Evolutionary conservation across 2,113 vertebrate species (phyloP).

Genomic region (Eptatretus burgeri): DNA sequence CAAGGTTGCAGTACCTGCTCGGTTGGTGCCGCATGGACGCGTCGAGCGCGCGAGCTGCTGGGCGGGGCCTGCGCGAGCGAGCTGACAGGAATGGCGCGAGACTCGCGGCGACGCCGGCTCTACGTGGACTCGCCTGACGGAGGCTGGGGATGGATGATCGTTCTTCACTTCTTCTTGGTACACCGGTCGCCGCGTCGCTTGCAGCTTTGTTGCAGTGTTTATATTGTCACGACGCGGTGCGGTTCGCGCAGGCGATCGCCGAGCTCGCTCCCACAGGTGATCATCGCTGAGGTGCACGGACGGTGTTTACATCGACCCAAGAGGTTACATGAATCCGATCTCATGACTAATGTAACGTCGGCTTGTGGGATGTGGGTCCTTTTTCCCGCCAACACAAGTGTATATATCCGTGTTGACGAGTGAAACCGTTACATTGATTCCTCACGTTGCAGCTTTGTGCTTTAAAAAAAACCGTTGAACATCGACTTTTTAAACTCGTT

Average conservation of each 20-base stretch:
- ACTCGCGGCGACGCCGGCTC: constrained; percentile 10
- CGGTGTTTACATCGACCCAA: too few species aligned
- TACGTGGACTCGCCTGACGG: constrained; percentile 23
- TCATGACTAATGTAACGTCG: too few species aligned
- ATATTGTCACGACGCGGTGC: neutral
- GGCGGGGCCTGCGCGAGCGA: neutral
- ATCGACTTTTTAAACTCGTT: too few species aligned
- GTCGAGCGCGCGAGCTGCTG: neutral
- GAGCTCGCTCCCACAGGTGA: neutral
- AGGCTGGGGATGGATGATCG: constrained; percentile 58
- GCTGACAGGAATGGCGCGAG: neutral
- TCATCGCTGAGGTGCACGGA: too few species aligned
- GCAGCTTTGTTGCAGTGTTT: too few species aligned
- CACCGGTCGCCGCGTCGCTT: constrained; percentile 4
- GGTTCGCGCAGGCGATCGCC: neutral
- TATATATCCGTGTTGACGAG: too few species aligned
- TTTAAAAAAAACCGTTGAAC: too few species aligned
- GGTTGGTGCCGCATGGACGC: neutral
- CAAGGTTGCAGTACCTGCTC: neutral
- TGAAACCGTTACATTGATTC: too few species aligned
- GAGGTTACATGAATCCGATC: too few species aligned
- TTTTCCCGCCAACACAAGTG: too few species aligned
- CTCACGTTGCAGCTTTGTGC: too few species aligned
- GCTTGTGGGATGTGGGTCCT: too few species aligned
- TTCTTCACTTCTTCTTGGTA: constrained; percentile 76